Conservation (phyloP, 2,797 vertebrate genomes). For the Amniataba percoides region DNA sequence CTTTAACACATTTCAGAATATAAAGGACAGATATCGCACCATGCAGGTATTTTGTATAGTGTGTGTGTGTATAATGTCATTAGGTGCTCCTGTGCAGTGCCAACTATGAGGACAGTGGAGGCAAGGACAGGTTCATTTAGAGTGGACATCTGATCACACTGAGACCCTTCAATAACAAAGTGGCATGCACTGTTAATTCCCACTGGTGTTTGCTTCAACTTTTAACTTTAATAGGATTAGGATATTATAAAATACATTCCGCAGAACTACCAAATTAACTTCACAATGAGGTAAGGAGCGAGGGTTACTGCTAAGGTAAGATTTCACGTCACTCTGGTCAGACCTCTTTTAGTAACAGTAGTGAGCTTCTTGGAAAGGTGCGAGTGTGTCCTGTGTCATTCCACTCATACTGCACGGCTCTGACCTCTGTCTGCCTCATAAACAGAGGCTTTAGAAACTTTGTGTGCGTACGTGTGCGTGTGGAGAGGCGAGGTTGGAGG, state of each 20-base stretch:
- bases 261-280: slow-evolving; percentile 19
- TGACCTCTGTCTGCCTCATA: slow-evolving; percentile 50
- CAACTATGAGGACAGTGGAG: slow-evolving; percentile 30
- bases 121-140: slow-evolving; percentile 67
- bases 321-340: slow-evolving; percentile 23
- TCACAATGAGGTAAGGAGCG: background rate
- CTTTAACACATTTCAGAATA: background rate
- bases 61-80: slow-evolving; percentile 5
- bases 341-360: background rate
- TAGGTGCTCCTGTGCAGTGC: slow-evolving; percentile 2
- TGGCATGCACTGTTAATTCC: slow-evolving; percentile 58
- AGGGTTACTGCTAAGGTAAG: slow-evolving; percentile 4
- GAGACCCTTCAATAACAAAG: slow-evolving; percentile 37
- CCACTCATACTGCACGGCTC: slow-evolving; percentile 18
- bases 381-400: slow-evolving; percentile 25
- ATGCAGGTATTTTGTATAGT: background rate
- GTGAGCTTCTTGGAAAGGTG: slow-evolving; percentile 35
- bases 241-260: slow-evolving; percentile 41
- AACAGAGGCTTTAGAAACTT: slow-evolving; percentile 46
- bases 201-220: slow-evolving; percentile 59
- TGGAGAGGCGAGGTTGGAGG: slow-evolving; percentile 4
- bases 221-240: slow-evolving; percentile 58
- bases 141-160: slow-evolving; percentile 58
- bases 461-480: slow-evolving; percentile 10
- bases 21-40: background rate